Percentiles rank a stretch among this genome's conserved stretches.
These are phyloP conservation scores for Pygmarrhopalites habei DNA, from an alignment of 1,140 invertebrate species.

Conservation along the genomic window DNA sequence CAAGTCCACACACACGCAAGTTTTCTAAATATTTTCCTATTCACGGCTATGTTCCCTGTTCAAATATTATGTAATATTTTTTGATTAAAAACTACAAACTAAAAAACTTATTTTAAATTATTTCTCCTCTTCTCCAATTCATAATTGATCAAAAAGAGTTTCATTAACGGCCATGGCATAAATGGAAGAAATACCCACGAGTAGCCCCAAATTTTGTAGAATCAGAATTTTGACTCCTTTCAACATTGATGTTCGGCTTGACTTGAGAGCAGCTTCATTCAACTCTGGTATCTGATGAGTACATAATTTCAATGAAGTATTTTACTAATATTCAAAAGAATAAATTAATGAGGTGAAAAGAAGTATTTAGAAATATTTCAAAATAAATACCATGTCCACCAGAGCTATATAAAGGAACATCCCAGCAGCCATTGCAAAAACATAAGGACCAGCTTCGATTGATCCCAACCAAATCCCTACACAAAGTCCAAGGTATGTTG, in stretches of 20 bases:
- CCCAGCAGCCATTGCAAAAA: constrained; percentile 55
- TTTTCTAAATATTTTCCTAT: too few species aligned
- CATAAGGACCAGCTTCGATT: constrained; percentile 48
- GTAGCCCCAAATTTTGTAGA: constrained; percentile 50
- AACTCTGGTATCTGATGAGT: constrained; percentile 51
- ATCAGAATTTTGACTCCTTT: constrained; percentile 44
- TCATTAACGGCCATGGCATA: constrained; percentile 47
- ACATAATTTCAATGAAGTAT: too few species aligned
- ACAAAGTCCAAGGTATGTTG: constrained; percentile 57
- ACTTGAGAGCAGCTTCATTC: constrained; percentile 46
- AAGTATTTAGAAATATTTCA: too few species aligned
- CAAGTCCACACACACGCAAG: too few species aligned
- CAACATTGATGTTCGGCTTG: constrained; percentile 43
- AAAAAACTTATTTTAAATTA: too few species aligned
- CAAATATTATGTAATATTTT: too few species aligned
- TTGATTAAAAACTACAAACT: too few species aligned
- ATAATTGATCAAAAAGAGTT: constrained; percentile 31
- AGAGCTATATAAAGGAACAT: too few species aligned
- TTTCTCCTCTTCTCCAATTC: too few species aligned
- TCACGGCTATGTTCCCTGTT: too few species aligned
- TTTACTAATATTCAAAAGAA: too few species aligned
- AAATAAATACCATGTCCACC: constrained; percentile 59
- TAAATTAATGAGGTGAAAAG: too few species aligned
- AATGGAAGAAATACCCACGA: constrained; percentile 45
- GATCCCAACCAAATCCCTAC: constrained; percentile 54